phyloP scores from a whole-genome alignment of 2,797 vertebrate genomes.

The Mormyrops attenuatus region DNA sequence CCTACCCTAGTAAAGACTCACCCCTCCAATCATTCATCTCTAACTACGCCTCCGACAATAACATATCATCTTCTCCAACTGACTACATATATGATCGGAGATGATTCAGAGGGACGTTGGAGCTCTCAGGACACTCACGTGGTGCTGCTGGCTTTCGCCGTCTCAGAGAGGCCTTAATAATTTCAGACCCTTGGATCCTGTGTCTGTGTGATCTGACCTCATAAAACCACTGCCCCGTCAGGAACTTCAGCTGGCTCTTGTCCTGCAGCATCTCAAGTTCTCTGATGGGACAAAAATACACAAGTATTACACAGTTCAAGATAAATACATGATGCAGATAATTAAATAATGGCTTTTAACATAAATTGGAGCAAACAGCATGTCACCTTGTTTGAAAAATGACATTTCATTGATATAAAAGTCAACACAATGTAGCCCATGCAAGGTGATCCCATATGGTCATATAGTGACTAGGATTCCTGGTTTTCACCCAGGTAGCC shows the following conservation, averaged over 20 bases:
- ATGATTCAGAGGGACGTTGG: not conserved
- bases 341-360: constrained; percentile 11
- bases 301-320: not conserved
- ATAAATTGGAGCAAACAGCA: not conserved
- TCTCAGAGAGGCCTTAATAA: constrained; percentile 88
- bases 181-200: constrained; percentile 84
- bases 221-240: constrained; percentile 97
- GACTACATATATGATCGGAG: not conserved
- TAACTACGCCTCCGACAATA: not conserved
- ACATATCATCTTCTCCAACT: not conserved
- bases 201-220: constrained; percentile 87
- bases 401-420: constrained; percentile 14
- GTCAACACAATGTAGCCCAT: not conserved
- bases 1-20: not conserved
- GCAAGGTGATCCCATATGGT: not conserved
- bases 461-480: not conserved
- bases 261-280: constrained; percentile 70
- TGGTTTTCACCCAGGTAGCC: not conserved
- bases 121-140: not conserved
- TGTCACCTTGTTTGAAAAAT: not conserved
- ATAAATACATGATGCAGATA: not conserved
- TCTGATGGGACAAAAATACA: constrained; percentile 52
- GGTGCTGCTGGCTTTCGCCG: constrained; percentile 57
- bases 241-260: constrained; percentile 74
- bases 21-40: not conserved